Evolutionary conservation across 1,140 invertebrate species (phyloP).

Genomic region (Wiebesia pumilae): DNA sequence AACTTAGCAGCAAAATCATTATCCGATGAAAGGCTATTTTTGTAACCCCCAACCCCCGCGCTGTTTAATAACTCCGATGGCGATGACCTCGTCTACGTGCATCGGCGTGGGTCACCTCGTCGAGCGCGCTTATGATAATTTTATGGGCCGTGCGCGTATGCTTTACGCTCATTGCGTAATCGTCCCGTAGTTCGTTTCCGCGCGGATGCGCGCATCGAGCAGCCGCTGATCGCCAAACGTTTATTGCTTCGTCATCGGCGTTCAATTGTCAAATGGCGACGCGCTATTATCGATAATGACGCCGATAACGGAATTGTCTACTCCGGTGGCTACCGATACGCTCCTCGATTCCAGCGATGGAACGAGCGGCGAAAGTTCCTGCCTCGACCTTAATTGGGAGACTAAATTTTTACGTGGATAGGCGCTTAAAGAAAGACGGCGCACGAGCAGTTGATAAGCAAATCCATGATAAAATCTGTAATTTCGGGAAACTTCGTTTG

Average conservation of each 20-base stretch:
- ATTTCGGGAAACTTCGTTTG: too few species aligned
- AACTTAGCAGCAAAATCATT: constrained; percentile 54
- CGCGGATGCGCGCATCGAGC: background rate
- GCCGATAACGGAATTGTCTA: background rate
- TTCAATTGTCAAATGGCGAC: background rate
- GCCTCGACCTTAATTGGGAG: too few species aligned
- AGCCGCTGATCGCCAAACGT: background rate
- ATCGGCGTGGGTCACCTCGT: background rate
- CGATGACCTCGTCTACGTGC: constrained; percentile 40
- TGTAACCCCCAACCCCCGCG: constrained; percentile 34
- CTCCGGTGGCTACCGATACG: background rate
- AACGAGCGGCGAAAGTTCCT: too few species aligned
- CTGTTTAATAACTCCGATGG: constrained; percentile 41
- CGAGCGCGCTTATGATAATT: constrained; percentile 26
- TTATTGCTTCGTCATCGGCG: background rate
- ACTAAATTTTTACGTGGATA: too few species aligned
- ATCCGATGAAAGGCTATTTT: constrained; percentile 54
- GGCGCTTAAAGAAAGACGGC: too few species aligned
- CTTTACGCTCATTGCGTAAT: background rate
- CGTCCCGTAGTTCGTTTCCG: background rate
- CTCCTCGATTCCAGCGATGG: background rate
- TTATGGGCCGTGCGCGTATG: background rate
- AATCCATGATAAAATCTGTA: background rate
- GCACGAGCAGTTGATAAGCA: too few species aligned
- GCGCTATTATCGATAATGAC: background rate